Evolutionary conservation across 2,888 invertebrate species (phyloP), one percentile per base, ranked within the genome.

Genomic region (Rambutsinella grinnellia): DNA sequence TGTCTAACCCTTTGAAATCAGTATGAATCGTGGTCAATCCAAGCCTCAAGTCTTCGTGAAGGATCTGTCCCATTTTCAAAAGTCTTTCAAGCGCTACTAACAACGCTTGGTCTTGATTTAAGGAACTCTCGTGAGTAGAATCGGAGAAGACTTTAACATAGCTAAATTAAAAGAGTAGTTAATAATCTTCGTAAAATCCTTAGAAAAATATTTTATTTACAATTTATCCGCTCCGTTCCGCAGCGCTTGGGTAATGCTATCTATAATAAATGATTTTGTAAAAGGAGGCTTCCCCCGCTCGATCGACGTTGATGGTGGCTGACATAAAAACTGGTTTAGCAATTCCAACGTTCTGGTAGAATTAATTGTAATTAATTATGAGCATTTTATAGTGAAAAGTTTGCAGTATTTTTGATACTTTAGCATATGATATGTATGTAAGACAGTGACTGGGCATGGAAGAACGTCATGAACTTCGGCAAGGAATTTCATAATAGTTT

Each of bases 371-470:
- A 49, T n/a, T n/a, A n/a, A n/a, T n/a, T n/a, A n/a, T n/a, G n/a
- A n/a, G n/a, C n/a, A n/a, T n/a, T n/a, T n/a, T n/a, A n/a, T n/a
- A n/a, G n/a, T n/a, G n/a, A n/a, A n/a, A n/a, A n/a, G n/a, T n/a
- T n/a, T n/a, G n/a, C n/a, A n/a, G n/a, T n/a, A n/a, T n/a, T n/a
- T n/a, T n/a, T n/a, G 19, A 10, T 67, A 79, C 79, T 69, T 79
- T 24, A 79, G 67, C 68, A 79, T 72, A 57, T 79, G 68, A 19
- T 74, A 76, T 1, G 72, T 72, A 28, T 79, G 76, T 2, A 74
- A 27, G n/a, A 66, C 63, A 1, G 74, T 79, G 3, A 69, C 69
- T 6, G 69, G 67, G 53, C 72, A 74, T 0, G 72, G 74, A 2
- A 79, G 28, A 10, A 76, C 54, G 17, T 76, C 65, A 46, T 79